These are phyloP conservation scores for Ypsolopha sequella DNA, from an alignment of 2,888 invertebrate species.

Conservation along the genomic window DNA sequence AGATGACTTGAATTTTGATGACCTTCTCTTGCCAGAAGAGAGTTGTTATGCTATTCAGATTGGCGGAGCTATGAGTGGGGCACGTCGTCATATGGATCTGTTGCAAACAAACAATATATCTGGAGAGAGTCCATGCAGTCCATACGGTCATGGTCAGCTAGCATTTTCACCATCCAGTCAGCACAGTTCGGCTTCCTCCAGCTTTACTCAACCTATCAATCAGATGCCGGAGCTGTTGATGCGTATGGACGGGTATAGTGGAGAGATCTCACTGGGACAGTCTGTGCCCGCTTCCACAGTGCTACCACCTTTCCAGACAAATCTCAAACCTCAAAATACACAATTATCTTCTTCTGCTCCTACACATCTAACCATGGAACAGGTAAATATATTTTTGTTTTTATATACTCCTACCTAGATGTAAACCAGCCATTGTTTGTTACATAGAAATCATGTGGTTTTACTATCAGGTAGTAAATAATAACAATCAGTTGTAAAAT, in stretches of 20 bases:
- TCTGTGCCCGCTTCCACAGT: conserved; percentile 74
- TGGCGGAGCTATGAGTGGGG: conserved; percentile 59
- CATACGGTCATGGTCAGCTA: conserved; percentile 52
- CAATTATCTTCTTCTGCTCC: conserved; percentile 90
- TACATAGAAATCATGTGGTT: not conserved
- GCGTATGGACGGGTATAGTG: conserved; percentile 72
- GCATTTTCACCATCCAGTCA: conserved; percentile 78
- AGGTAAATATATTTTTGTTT: conserved; percentile 31
- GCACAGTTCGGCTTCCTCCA: conserved; percentile 68
- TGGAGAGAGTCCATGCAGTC: conserved; percentile 63
- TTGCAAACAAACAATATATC: conserved; percentile 32
- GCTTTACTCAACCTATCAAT: conserved; percentile 54
- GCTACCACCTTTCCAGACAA: conserved; percentile 51
- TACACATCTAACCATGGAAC: conserved; percentile 84
- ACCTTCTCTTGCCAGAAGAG: conserved; percentile 81
- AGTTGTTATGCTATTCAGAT: conserved; percentile 67
- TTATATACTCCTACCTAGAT: no score
- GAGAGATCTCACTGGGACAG: conserved; percentile 71
- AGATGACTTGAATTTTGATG: conserved; percentile 90
- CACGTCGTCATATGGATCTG: conserved; percentile 26
- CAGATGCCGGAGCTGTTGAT: conserved; percentile 75
- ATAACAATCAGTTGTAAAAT: not conserved
- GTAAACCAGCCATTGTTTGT: no score
- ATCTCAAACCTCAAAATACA: conserved; percentile 59
- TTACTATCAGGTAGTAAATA: not conserved